Base-by-base conservation (phyloP, 1,140 invertebrate species). In the Gryon sp. region DNA sequence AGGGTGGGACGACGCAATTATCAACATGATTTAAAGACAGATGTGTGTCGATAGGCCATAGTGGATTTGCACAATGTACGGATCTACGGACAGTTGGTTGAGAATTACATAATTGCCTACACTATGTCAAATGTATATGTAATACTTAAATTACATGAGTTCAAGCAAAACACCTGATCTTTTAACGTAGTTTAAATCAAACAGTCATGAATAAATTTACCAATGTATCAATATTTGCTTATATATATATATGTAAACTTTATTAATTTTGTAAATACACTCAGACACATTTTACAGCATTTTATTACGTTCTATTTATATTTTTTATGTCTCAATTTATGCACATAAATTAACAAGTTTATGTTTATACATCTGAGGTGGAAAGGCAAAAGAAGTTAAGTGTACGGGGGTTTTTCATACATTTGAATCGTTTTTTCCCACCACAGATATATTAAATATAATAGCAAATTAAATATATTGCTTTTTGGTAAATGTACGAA, bases 61-160 rank as follows among this genome's bases (percentile, higher is more conserved):
- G 18, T 57, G 34, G 55, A 72, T 74, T 57, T 53, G 50, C 72
- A 82, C 82, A 82, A 83, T 83, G 78, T 63, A 63, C 82, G 82
- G 81, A 83, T 83, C 34, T 66, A 83, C 66, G 81, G 81, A 81
- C 69, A 72, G 81, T 77, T 83, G 81, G 43, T 55, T 69, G 68
- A 75, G 63, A 83, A 78, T 79, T 50, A 34, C 43, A 65, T 80
- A 82, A 83, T 83, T 80, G 57, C 41, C 4, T 22, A 15, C 12
- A 5, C 38, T 45, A 40, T 34, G 62, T 36, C 15, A 60, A 53
- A 62, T 46, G 40, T 26, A 40, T 50, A 14, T 48, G 52, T 41
- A 52, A 50, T 12, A 53, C 28, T 55, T 72, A 14, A 18, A 24
- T 4, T 45, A 36, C 36, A 20, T 26, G 38, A 19, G 12, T 14